A percentile compares a stretch with the other conserved stretches of the same genome.
Conservation (phyloP, 1,140 invertebrate genomes). For the Bombus confusus region DNA sequence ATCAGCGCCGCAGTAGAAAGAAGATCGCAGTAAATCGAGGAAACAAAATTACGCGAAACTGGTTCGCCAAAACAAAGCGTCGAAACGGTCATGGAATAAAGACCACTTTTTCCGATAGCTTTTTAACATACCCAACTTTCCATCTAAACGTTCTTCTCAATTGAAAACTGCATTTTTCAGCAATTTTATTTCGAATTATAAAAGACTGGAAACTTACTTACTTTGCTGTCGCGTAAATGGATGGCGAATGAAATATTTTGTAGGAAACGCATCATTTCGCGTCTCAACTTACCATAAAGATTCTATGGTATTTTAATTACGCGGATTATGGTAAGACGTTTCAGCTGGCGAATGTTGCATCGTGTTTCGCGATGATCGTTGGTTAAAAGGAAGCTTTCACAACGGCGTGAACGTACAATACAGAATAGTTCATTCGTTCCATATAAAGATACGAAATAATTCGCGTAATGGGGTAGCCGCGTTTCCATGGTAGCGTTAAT, state of each 20-base stretch:
- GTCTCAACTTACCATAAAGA: not conserved
- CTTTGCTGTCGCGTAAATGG: too few relatives aligned
- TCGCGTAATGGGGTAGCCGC: not conserved
- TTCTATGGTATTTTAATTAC: conserved; percentile 1
- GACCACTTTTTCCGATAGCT: too few relatives aligned
- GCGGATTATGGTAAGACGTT: not conserved
- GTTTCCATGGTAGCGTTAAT: not conserved
- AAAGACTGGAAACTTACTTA: too few relatives aligned
- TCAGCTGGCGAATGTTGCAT: not conserved
- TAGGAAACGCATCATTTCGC: not conserved
- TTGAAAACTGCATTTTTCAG: too few relatives aligned
- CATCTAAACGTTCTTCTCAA: too few relatives aligned
- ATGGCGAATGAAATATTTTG: not conserved
- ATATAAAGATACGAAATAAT: conserved; percentile 3
- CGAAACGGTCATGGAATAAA: not conserved
- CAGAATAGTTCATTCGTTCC: not conserved
- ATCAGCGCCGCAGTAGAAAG: not conserved
- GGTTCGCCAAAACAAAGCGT: not conserved
- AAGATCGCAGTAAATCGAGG: conserved; percentile 9
- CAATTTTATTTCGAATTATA: too few relatives aligned
- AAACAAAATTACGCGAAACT: not conserved
- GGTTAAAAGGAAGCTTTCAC: not conserved
- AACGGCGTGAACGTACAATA: not conserved
- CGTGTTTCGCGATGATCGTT: not conserved
- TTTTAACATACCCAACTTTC: not conserved